A percentile compares a stretch with the other conserved stretches of the same genome.
Evolutionary conservation across 1,140 invertebrate genomes (phyloP).

Genomic region (Drosophila lowei): DNA sequence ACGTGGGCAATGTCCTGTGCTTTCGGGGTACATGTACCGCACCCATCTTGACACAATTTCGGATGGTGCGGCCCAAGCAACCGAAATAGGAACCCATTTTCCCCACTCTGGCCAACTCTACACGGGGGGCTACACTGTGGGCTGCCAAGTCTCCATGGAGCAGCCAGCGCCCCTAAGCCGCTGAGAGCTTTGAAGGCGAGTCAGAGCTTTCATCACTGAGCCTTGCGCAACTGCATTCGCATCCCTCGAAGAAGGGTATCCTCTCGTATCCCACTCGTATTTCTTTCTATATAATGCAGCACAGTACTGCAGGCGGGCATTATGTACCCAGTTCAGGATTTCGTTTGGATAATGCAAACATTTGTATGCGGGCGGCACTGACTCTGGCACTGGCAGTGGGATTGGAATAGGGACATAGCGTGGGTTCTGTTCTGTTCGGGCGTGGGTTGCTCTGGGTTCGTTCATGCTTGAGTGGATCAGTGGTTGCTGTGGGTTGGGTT

Average conservation of each 20-base stretch:
- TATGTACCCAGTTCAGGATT: constrained; percentile 55
- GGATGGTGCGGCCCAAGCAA: constrained; percentile 18
- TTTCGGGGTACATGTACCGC: constrained; percentile 42
- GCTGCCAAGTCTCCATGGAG: constrained; percentile 33
- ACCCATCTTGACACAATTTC: constrained; percentile 55
- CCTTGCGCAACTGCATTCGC: constrained; percentile 54
- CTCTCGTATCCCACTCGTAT: neutral
- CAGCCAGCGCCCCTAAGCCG: constrained; percentile 56
- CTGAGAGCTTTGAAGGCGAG: constrained; percentile 38
- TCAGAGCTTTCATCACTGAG: constrained; percentile 20
- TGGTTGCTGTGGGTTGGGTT: neutral
- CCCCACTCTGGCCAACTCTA: constrained; percentile 21
- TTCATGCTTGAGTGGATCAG: neutral
- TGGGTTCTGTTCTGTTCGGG: neutral
- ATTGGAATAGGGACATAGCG: neutral
- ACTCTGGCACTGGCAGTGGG: constrained; percentile 1
- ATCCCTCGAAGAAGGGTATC: too few relatives aligned
- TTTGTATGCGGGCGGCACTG: neutral
- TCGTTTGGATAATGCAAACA: constrained; percentile 33
- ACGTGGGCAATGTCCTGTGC: constrained; percentile 17
- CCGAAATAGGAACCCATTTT: constrained; percentile 24
- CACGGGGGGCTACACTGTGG: constrained; percentile 5
- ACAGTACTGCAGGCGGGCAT: constrained; percentile 5
- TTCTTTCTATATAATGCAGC: constrained; percentile 1
- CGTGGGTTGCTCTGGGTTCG: neutral